Evolutionary conservation across 1,140 invertebrate species (phyloP).

Genomic region (Subanguina moxae): DNA sequence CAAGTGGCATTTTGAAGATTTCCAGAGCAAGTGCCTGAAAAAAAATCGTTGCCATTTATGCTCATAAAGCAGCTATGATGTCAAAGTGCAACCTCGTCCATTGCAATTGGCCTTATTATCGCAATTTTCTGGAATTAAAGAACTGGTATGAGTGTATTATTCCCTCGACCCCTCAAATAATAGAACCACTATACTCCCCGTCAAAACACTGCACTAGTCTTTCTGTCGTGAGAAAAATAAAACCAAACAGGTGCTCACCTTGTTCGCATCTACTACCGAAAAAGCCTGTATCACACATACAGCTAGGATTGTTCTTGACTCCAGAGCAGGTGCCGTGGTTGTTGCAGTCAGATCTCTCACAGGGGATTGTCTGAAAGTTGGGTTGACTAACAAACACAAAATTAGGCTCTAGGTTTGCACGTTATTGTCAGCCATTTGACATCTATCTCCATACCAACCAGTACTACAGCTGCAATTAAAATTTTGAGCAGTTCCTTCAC

Average conservation of each 20-base stretch:
- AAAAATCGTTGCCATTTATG: no score
- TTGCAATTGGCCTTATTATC: conserved; percentile 4
- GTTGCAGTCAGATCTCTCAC: background rate
- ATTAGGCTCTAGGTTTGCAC: background rate
- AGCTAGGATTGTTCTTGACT: background rate
- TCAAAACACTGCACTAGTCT: no score
- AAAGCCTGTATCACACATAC: background rate
- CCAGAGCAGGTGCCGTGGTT: background rate
- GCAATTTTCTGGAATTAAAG: background rate
- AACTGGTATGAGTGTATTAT: no score
- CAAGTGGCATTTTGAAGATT: conserved; percentile 2
- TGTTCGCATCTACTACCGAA: background rate
- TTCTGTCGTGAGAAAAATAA: no score
- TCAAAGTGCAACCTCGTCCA: background rate
- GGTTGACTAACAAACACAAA: background rate
- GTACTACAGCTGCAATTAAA: background rate
- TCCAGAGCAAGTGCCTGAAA: background rate
- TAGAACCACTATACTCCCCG: no score
- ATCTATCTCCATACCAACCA: background rate
- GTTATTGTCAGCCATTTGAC: background rate
- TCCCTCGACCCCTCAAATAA: no score
- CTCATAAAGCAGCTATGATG: no score
- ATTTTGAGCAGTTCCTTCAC: background rate
- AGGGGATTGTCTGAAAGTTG: background rate
- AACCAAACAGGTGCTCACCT: background rate